Conservation (phyloP, 2,888 invertebrate species). For the Aphidoletes aphidimyza region DNA sequence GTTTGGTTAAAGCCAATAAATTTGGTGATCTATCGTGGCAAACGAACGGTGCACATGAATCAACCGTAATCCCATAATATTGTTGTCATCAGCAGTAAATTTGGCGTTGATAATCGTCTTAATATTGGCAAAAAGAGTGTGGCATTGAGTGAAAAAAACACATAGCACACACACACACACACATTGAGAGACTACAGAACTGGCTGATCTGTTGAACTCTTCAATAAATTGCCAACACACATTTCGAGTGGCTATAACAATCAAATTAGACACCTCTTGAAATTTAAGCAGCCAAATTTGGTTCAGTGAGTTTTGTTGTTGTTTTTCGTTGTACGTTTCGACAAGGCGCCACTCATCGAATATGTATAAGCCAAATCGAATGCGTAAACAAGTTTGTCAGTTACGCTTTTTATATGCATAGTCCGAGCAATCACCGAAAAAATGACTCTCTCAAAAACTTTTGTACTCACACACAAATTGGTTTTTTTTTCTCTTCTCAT, state of each 20-base stretch:
- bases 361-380: background rate
- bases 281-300: background rate
- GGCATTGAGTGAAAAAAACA: background rate
- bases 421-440: background rate
- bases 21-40: too few species aligned
- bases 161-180: too few species aligned
- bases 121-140: background rate
- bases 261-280: conserved; percentile 36
- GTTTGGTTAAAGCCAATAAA: background rate
- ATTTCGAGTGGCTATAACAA: background rate
- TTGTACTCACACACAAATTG: conserved; percentile 39
- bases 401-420: conserved; percentile 6
- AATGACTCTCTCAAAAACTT: background rate
- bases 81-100: background rate
- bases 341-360: conserved; percentile 50
- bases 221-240: background rate
- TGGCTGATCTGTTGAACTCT: too few species aligned
- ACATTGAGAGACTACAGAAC: too few species aligned
- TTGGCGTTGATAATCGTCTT: background rate
- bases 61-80: background rate
- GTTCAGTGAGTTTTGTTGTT: background rate
- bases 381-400: conserved; percentile 4
- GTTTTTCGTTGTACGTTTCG: too few species aligned
- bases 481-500: background rate
- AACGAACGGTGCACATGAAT: background rate